Evolutionary conservation across 2,113 vertebrate genomes (phyloP).

Genomic region (Acanthisitta chloris): DNA sequence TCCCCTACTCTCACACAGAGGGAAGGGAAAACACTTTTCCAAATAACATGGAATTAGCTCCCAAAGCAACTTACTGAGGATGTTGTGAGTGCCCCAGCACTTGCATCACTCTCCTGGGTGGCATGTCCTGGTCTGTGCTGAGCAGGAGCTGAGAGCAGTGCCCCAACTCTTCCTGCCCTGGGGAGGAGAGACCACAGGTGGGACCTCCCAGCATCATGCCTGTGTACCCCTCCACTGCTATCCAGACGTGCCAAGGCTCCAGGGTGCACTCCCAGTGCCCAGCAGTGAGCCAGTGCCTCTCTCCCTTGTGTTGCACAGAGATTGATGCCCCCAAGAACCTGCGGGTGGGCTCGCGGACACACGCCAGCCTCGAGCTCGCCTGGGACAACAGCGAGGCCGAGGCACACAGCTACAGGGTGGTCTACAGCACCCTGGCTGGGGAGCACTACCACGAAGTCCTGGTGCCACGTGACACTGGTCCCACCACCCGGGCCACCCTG

Average conservation of each 20-base stretch:
- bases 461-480: constrained; percentile 78
- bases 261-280: fast-evolving
- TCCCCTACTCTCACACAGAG: neutral
- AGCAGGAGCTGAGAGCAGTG: neutral
- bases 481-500: constrained; percentile 85
- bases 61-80: neutral
- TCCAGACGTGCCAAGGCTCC: fast-evolving
- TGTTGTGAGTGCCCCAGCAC: neutral
- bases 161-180: neutral
- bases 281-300: neutral
- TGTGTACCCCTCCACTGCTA: fast-evolving
- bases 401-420: constrained; percentile 87
- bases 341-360: constrained; percentile 82
- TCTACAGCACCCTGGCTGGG: constrained; percentile 94
- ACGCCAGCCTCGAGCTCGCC: constrained; percentile 85
- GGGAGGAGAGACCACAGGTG: fast-evolving
- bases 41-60: neutral
- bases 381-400: constrained; percentile 98
- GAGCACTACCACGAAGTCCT: constrained; percentile 91
- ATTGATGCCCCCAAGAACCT: constrained; percentile 95
- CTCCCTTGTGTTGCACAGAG: constrained; percentile 82
- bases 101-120: fast-evolving
- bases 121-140: neutral
- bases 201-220: neutral
- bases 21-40: neutral